Evolutionary conservation across 2,888 invertebrate species (phyloP), one percentile per base, ranked within the genome.

Genomic region (Brachyopa scutellaris): DNA sequence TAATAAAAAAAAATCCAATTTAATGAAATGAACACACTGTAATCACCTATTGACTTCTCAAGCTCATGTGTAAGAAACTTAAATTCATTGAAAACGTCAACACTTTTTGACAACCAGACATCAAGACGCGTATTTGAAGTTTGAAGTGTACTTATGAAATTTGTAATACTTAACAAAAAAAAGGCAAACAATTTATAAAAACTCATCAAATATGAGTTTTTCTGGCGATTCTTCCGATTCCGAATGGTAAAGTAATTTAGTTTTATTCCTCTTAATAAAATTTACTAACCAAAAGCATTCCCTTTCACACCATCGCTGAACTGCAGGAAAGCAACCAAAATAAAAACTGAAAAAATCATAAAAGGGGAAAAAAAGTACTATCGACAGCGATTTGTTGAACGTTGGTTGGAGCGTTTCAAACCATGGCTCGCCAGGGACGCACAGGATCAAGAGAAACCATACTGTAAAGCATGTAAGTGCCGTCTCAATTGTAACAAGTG

Each of bases 401-500:
- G 88, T 31, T 90, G 89, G 89, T 62, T 90, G 0, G 90, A 84
- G 2, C 77, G 89, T 2, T 89, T 90, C 26, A 86, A 88, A 5
- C 89, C 90, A 3, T 89, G 89, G 89, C 77, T 89, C 0, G 73
- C 84, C 6, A 86, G 89, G 0, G 87, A 87, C 2, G 84, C 85
- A 7, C 85, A 86, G 4, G 89, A 89, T 67, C 85, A 86, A 0
- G 86, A 88, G 49, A 89, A 90, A 69, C 89, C 90, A 0, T 90
- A 87, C 53, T 89, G 89, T 23, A 85, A 87, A 4, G 90, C 88
- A 0, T 89, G 89, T 36, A 88, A 87, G 53, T 88, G 88, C 55
- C 86, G 87, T 0, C 55, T 89, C 11, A 89, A 89, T 53, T 90
- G 90, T 38, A 89, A 90, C 70, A 88, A 89, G 2, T 89, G 90